Evolutionary conservation across 2,797 vertebrate genomes (phyloP).

Genomic region (Carapus acus): DNA sequence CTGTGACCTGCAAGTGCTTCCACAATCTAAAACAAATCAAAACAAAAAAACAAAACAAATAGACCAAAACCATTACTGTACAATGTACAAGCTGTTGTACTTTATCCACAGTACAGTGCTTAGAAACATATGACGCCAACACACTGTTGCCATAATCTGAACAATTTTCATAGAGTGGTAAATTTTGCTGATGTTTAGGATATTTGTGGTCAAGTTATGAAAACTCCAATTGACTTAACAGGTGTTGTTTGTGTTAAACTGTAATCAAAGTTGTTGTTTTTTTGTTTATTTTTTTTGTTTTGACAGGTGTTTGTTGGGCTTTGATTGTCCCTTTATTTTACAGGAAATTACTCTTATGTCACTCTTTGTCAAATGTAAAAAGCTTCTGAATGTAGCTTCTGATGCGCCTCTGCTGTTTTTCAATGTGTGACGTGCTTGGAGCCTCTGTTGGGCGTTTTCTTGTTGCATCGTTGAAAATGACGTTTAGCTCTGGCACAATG

Average conservation of each 20-base stretch:
- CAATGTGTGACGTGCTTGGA: slow-evolving; percentile 43
- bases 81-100: slow-evolving; percentile 4
- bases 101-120: slow-evolving; percentile 16
- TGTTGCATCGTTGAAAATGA: slow-evolving; percentile 36
- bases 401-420: slow-evolving; percentile 55
- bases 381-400: slow-evolving; percentile 68
- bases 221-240: slow-evolving; percentile 4
- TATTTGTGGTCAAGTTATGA: slow-evolving; percentile 4
- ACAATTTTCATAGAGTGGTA: slow-evolving; percentile 23
- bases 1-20: slow-evolving; percentile 52
- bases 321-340: slow-evolving; percentile 40
- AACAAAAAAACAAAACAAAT: slow-evolving; percentile 12
- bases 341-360: slow-evolving; percentile 44
- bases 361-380: slow-evolving; percentile 49
- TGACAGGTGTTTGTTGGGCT: slow-evolving; percentile 35
- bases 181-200: slow-evolving; percentile 15
- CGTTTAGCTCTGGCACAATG: slow-evolving; percentile 41
- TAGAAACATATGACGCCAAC: slow-evolving; percentile 7
- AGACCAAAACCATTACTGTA: slow-evolving; percentile 23
- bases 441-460: slow-evolving; percentile 42
- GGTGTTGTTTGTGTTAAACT: slow-evolving; percentile 26
- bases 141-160: slow-evolving; percentile 30
- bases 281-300: slow-evolving; percentile 20
- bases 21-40: slow-evolving; percentile 27
- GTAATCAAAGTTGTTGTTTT: slow-evolving; percentile 16